Evolutionary conservation across 2,888 invertebrate genomes (phyloP), one percentile per base, ranked within the genome.

Genomic region (Kuschelorhynchus macadamiae): DNA sequence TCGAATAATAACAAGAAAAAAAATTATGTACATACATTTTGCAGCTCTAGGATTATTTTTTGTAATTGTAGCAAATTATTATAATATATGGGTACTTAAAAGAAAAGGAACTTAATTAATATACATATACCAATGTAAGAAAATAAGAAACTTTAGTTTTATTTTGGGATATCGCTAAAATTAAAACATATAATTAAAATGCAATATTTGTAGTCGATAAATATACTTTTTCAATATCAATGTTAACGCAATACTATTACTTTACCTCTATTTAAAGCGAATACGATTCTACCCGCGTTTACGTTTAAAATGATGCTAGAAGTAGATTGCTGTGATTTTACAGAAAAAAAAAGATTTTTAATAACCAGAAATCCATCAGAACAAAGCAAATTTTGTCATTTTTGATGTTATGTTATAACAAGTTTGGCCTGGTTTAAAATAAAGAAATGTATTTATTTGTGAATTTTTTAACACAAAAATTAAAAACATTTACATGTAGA

Each of bases 201-300:
- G 69, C 69, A 69, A 69, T 69, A 69, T 78, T 78, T 73, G 76
- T 77, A 74, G 77, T 77, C 75, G 76, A 71, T 74, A 81, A 81
- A 57, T 21, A 59, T 25, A 59, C 57, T 57, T 65, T 65, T 80
- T 76, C 76, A 67, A 72, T 81, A 81, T 81, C 81, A 77, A 79
- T 81, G 81, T 81, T 82, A 80, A 81, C 79, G 80, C 78, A 77
- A 74, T 75, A 72, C 75, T 76, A 74, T 75, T 64, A 76, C 17
- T 53, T 53, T 21, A 62, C 44, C 12, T 62, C 21, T 44, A 70
- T 77, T 75, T 78, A 75, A 76, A 75, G 77, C 79, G 77, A 76
- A 71, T 55, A 65, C 73, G 69, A 62, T 63, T 65, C 63, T 65
- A 66, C 73, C 69, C 67, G 56, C 68, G 67, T 70, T 65, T 62